phyloP scores from a whole-genome alignment of 2,113 vertebrate genomes.

The Tragelaphus strepsiceros region DNA sequence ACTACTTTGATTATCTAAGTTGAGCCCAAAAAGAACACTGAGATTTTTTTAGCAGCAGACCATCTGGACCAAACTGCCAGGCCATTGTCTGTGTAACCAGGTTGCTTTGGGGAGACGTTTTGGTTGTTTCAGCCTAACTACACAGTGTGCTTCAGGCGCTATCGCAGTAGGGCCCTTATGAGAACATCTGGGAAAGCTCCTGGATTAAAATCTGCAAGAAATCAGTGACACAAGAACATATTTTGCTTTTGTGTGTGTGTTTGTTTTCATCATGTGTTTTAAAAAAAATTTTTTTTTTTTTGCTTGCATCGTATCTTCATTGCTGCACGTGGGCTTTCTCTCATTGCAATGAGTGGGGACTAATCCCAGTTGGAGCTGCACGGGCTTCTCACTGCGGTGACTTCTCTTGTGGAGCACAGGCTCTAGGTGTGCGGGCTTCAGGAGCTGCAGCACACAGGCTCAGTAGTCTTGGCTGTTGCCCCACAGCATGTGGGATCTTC shows the following conservation, averaged over 20 bases:
- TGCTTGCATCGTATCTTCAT: not conserved
- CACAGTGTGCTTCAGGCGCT: fast-evolving
- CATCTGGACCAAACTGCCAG: not conserved
- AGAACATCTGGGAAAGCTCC: not conserved
- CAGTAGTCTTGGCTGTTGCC: not conserved
- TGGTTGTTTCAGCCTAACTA: not conserved
- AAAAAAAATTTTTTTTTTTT: not conserved
- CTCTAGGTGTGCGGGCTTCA: not conserved
- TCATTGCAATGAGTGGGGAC: not conserved
- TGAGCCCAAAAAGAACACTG: not conserved
- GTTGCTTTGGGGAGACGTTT: not conserved
- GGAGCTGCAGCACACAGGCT: not conserved
- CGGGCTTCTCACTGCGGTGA: not conserved
- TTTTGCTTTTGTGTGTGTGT: not conserved
- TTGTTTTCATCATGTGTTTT: not conserved
- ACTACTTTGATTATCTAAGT: not conserved
- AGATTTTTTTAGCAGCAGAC: not conserved
- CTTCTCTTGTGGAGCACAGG: not conserved
- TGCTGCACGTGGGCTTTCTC: not conserved
- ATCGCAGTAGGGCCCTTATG: fast-evolving
- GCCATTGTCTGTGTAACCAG: not conserved
- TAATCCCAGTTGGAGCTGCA: not conserved
- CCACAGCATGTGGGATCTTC: not conserved
- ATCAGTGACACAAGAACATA: not conserved
- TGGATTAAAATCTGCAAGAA: not conserved